Percentiles rank a stretch among this genome's conserved stretches.
These are phyloP conservation scores for Podilymbus podiceps DNA, from an alignment of 2,113 vertebrate genomes.

Conservation along the genomic window DNA sequence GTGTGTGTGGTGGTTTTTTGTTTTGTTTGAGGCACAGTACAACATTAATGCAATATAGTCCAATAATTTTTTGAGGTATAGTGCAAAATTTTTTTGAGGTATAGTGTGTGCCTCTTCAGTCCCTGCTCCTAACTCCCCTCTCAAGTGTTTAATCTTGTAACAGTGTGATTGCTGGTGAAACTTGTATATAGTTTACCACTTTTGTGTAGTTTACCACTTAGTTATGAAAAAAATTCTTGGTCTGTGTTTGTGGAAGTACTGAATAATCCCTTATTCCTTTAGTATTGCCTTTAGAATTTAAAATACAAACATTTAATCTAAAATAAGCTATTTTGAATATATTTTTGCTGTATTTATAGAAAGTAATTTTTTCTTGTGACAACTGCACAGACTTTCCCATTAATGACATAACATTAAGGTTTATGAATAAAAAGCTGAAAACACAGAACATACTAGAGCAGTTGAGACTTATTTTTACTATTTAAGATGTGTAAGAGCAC, in stretches of 20 bases:
- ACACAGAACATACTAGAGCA: background rate
- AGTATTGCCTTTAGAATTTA: background rate
- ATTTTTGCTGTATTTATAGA: background rate
- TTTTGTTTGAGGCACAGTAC: no score
- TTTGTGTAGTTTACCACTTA: background rate
- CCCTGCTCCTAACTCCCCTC: background rate
- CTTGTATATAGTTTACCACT: background rate
- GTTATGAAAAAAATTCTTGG: constrained; percentile 24
- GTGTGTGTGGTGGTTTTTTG: no score
- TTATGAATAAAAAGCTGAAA: background rate
- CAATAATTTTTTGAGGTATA: background rate
- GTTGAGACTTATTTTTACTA: background rate
- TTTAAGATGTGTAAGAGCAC: background rate
- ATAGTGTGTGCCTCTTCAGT: background rate
- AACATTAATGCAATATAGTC: no score
- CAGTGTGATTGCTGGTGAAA: constrained; percentile 3
- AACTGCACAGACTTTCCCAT: background rate
- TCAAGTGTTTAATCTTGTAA: background rate
- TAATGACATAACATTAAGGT: background rate
- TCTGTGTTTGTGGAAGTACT: constrained; percentile 41
- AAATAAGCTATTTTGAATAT: background rate
- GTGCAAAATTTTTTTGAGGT: background rate
- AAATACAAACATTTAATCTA: background rate
- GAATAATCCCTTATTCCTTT: background rate
- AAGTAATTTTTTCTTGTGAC: background rate